A percentile compares a stretch with the other conserved stretches of the same genome.
These are phyloP conservation scores for Leuciscus waleckii DNA, from an alignment of 2,797 vertebrate species.

Conservation along the genomic window DNA sequence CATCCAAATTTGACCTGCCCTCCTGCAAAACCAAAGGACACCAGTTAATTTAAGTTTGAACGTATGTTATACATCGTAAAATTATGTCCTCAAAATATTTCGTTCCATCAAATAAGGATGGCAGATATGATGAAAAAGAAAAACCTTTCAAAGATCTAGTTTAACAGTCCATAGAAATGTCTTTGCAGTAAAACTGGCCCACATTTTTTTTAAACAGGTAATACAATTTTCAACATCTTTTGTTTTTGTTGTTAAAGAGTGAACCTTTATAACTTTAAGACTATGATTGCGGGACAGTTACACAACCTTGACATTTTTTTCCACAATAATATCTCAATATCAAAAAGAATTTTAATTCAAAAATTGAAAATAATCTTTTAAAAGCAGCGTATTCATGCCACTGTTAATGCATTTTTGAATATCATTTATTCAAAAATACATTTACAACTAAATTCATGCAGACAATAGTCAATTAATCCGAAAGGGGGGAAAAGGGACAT, in stretches of 20 bases:
- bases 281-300: background rate
- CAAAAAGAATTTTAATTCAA: background rate
- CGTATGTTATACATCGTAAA: conserved; percentile 9
- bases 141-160: background rate
- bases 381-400: background rate
- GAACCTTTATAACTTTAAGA: background rate
- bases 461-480: background rate
- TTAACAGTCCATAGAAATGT: background rate
- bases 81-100: background rate
- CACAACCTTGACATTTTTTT: background rate
- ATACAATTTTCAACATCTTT: background rate
- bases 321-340: background rate
- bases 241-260: background rate
- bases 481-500: background rate
- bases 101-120: background rate
- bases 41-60: conserved; percentile 65
- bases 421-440: background rate
- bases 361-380: background rate
- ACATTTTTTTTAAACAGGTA: background rate
- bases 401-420: background rate
- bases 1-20: conserved; percentile 91
- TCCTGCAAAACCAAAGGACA: conserved; percentile 88
- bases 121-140: background rate
- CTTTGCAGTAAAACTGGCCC: background rate
- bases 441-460: background rate